Base-by-base conservation (phyloP, 2,888 invertebrate species). In the Ptychoptera contaminata region DNA sequence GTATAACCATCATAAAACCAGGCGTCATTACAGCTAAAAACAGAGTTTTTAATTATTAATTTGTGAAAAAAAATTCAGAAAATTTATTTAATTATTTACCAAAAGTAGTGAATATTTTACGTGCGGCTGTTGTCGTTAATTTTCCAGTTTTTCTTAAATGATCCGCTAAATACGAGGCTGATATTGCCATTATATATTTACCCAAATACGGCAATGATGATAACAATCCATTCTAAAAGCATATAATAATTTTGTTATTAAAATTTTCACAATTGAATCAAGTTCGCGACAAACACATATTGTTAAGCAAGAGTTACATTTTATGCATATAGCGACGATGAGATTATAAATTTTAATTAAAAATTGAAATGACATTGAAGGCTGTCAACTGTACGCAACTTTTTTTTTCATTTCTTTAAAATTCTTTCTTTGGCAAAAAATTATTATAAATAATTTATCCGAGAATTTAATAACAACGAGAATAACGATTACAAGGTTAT, bases 151-250 rank as follows among this genome's bases (percentile, higher is more conserved):
- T 68, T 12, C 79, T 67, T 40, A 87, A 62, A 47, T 73, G 72
- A 64, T 87, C 87, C 0, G 85, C 87, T 46, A 85, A 61, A 46
- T 73, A 75, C 1, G 85, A 82, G 0, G 82, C 79, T 2, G 74
- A 67, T 4, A 86, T 65, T 1, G 86, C 86, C 69, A 85, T 85
- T 3, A 80, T 59, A 58, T 87, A 87, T 68, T 87, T 88, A 58
- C 86, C 86, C 51, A 90, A 68, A 67, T 88, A 90, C 0, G 90
- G 90, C 43, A 90, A 69, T 40, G 88, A 86, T 0, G 87, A 87
- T 35, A 85, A 69, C 1, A 86, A 67, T 2, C 88, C 87, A 58
- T 90, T 90, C 79, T 86, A 64, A 29, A 54, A 57, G 52, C 49
- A 57, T 48, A 46, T n/a, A 49, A 48, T n/a, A n/a, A n/a, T n/a